Evolutionary conservation across 1,140 invertebrate species (phyloP).

Genomic region (Lasaia peninsularis): DNA sequence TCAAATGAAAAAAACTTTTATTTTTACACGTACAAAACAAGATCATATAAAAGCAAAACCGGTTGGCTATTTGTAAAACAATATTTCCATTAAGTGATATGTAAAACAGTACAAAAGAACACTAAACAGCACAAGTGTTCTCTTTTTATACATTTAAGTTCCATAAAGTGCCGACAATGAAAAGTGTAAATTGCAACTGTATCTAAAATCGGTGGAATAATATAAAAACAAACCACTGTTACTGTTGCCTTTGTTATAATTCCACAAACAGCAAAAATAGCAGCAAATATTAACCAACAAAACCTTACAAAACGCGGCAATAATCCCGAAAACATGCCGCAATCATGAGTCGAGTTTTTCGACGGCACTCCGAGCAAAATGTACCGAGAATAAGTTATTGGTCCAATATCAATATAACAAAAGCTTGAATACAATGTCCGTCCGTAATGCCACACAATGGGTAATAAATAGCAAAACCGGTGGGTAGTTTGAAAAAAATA

Average conservation of each 20-base stretch:
- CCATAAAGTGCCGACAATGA: too few species aligned
- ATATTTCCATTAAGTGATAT: too few species aligned
- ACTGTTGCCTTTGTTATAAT: not conserved
- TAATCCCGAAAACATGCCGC: not conserved
- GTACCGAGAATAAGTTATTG: conserved; percentile 41
- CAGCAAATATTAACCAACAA: conserved; percentile 5
- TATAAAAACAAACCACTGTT: too few species aligned
- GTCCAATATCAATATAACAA: conserved; percentile 46
- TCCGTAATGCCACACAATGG: conserved; percentile 41
- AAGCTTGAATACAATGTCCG: conserved; percentile 34
- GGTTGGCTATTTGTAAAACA: too few species aligned
- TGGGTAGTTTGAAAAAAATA: conserved; percentile 10
- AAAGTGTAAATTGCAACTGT: too few species aligned
- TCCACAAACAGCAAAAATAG: not conserved
- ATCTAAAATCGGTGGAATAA: too few species aligned
- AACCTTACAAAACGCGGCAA: not conserved
- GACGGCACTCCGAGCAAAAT: conserved; percentile 16
- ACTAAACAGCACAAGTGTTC: too few species aligned
- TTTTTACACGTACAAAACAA: too few species aligned
- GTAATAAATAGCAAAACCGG: conserved; percentile 43
- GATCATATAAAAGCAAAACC: too few species aligned
- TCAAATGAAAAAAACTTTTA: too few species aligned
- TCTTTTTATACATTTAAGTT: too few species aligned
- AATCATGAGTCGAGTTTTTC: conserved; percentile 8
- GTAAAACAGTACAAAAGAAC: too few species aligned